These are phyloP conservation scores for Trididemnum clinides DNA, from an alignment of 23 tunicate genomes.

Conservation along the genomic window DNA sequence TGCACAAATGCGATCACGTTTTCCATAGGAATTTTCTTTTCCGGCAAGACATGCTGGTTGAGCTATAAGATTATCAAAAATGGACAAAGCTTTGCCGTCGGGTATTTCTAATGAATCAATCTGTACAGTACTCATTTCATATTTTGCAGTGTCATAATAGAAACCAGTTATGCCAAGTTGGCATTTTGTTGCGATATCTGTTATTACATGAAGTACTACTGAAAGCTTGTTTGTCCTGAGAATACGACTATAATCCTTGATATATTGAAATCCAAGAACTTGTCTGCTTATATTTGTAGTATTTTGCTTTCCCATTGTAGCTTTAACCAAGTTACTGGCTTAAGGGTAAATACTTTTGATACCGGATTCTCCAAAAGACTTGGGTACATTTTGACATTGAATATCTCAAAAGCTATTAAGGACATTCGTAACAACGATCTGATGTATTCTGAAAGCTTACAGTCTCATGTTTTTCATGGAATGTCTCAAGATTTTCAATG, in stretches of 20 bases:
- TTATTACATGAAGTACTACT: background rate
- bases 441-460: too few species aligned
- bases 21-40: background rate
- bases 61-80: background rate
- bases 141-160: background rate
- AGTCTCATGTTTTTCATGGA: too few species aligned
- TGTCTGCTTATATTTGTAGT: background rate
- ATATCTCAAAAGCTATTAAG: too few species aligned
- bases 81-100: background rate
- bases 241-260: background rate
- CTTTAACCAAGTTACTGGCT: background rate
- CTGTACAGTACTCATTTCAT: background rate
- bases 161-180: background rate
- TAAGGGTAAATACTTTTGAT: background rate
- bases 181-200: background rate
- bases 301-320: background rate
- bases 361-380: too few species aligned
- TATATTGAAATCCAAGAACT: background rate
- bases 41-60: background rate
- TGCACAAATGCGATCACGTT: background rate
- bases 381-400: too few species aligned
- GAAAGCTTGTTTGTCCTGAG: background rate
- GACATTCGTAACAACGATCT: too few species aligned
- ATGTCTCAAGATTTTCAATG: too few species aligned
- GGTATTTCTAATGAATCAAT: slow-evolving; percentile 3